Evolutionary conservation across 2,797 vertebrate species (phyloP).

Genomic region (Cyprinella venusta): DNA sequence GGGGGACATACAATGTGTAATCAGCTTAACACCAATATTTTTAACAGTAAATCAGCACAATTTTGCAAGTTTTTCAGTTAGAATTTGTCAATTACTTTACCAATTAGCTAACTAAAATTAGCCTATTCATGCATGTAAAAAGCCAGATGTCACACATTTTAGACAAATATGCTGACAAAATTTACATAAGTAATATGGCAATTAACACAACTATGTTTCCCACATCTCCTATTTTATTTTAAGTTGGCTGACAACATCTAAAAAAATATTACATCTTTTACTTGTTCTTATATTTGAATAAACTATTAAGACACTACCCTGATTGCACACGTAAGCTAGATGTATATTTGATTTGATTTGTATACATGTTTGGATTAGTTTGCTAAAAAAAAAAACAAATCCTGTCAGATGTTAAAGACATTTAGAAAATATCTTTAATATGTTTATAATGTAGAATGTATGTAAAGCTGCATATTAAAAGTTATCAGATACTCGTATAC

Average conservation of each 20-base stretch:
- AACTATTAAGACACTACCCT: conserved; percentile 70
- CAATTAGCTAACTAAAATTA: conserved; percentile 16
- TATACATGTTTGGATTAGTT: neutral
- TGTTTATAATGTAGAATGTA: neutral
- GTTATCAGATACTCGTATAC: neutral
- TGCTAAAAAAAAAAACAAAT: neutral
- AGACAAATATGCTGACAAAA: conserved; percentile 59
- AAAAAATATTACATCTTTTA: conserved; percentile 74
- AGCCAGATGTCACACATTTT: neutral
- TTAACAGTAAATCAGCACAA: conserved; percentile 5
- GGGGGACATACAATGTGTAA: neutral
- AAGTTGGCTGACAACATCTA: conserved; percentile 78
- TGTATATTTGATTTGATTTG: neutral
- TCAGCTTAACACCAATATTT: conserved; percentile 19
- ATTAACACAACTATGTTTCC: conserved; percentile 73
- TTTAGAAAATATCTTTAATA: neutral
- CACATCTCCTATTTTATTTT: conserved; percentile 69
- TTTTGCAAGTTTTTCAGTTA: conserved; percentile 67
- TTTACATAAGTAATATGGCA: conserved; percentile 48
- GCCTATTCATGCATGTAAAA: neutral
- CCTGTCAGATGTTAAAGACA: neutral
- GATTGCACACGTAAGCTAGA: conserved; percentile 8
- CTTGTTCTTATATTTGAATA: conserved; percentile 68
- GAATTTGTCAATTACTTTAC: conserved; percentile 70
- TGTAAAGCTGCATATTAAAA: neutral